phyloP scores from a whole-genome alignment of 2,797 vertebrate genomes.

The Galago senegalensis region DNA sequence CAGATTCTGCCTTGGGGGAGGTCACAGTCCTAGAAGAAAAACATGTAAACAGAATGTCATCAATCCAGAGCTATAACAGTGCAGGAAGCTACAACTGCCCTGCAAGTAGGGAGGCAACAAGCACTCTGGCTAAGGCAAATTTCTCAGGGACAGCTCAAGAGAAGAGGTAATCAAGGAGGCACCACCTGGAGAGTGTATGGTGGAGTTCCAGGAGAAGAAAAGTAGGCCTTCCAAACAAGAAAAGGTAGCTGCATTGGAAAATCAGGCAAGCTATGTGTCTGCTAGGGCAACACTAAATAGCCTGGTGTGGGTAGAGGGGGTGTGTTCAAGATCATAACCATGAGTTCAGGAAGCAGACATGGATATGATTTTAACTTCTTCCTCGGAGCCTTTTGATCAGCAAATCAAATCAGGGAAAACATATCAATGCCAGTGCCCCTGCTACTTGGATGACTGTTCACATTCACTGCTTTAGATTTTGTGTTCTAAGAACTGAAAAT shows the following conservation, averaged over 20 bases:
- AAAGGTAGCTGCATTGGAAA: background rate
- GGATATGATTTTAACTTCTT: background rate
- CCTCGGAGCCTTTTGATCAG: background rate
- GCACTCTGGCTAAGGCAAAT: too few relatives aligned
- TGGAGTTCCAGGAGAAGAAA: background rate
- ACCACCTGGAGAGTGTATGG: background rate
- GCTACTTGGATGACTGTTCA: background rate
- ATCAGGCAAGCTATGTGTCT: background rate
- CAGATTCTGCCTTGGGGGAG: background rate
- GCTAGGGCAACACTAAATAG: background rate
- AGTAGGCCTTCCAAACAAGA: background rate
- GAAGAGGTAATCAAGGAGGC: background rate
- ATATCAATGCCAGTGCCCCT: background rate
- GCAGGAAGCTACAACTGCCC: fast-evolving
- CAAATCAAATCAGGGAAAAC: background rate
- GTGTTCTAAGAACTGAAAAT: background rate
- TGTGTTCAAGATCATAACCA: background rate
- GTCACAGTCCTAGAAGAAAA: background rate
- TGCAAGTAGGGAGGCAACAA: too few relatives aligned
- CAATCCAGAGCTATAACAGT: fast-evolving
- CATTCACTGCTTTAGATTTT: background rate
- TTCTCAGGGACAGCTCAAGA: background rate
- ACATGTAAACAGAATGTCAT: background rate
- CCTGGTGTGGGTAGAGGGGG: background rate
- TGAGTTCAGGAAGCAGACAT: background rate